Evolutionary conservation across 2,888 invertebrate species (phyloP).

Genomic region (Sussaba pulchella): DNA sequence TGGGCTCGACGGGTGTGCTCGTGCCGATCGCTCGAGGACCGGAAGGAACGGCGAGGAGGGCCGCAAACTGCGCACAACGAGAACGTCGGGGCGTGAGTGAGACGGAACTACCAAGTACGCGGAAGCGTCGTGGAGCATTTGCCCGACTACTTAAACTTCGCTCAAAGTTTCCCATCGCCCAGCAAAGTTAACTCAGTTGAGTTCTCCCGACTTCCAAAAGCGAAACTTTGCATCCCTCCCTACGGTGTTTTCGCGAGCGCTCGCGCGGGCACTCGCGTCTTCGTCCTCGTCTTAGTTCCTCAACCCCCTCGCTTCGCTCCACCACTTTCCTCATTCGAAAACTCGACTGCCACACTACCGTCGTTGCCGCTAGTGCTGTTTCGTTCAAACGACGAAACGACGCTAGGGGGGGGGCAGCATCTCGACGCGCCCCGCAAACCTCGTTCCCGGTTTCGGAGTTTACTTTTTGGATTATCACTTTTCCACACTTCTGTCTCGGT

Average conservation of each 20-base stretch:
- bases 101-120: constrained; percentile 53
- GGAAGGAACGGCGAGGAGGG: too few species aligned
- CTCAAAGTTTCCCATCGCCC: constrained; percentile 83
- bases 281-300: constrained; percentile 43
- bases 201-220: constrained; percentile 81
- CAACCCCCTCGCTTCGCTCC: constrained; percentile 57
- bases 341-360: constrained; percentile 44
- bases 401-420: constrained; percentile 20
- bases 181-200: constrained; percentile 84
- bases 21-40: constrained; percentile 26
- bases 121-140: constrained; percentile 71
- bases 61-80: constrained; percentile 8
- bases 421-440: constrained; percentile 36
- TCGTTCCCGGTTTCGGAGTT: constrained; percentile 70
- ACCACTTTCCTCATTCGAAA: constrained; percentile 63
- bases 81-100: constrained; percentile 29
- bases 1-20: constrained; percentile 44
- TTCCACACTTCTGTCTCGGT: constrained; percentile 67
- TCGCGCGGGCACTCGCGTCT: constrained; percentile 60
- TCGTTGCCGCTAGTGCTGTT: constrained; percentile 21
- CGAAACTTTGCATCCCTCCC: constrained; percentile 81
- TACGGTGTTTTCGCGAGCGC: constrained; percentile 36
- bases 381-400: constrained; percentile 36
- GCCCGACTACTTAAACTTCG: constrained; percentile 83
- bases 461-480: constrained; percentile 78